Percentiles rank a stretch among this genome's conserved stretches.
Evolutionary conservation across 2,113 vertebrate species (phyloP).

Genomic region (Motacilla alba): DNA sequence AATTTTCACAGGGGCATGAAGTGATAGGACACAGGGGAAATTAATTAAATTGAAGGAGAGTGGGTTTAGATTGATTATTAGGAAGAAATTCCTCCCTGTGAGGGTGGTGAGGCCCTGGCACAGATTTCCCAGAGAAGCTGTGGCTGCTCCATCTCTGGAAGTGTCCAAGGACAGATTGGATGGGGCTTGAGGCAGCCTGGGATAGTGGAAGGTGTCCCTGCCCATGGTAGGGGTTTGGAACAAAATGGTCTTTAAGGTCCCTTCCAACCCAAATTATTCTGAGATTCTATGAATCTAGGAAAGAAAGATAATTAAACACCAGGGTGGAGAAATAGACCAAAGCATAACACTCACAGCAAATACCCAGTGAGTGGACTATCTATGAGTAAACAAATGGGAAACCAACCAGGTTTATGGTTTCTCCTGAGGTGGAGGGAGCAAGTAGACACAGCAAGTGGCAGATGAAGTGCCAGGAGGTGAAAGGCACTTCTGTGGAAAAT

Average conservation of each 20-base stretch:
- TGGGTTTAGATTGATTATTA: not conserved
- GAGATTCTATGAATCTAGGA: not conserved
- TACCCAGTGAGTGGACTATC: not conserved
- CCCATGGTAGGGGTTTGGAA: not conserved
- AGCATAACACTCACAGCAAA: not conserved
- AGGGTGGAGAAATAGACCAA: not conserved
- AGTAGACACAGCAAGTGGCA: not conserved
- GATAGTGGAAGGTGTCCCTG: not conserved
- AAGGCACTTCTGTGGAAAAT: not conserved
- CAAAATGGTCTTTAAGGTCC: not conserved
- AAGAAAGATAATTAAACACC: not conserved
- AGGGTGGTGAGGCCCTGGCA: not conserved
- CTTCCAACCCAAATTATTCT: not conserved
- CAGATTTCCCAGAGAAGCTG: not conserved
- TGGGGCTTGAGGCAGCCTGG: not conserved
- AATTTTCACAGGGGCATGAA: not conserved
- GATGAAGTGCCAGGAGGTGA: not conserved
- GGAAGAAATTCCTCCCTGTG: not conserved
- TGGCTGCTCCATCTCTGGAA: not conserved
- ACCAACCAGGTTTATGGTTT: not conserved
- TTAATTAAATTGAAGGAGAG: not conserved
- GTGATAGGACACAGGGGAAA: not conserved
- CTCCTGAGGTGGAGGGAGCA: not conserved
- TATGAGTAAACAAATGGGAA: not conserved
- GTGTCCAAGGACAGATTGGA: accelerated